Evolutionary conservation across 2,888 invertebrate genomes (phyloP), one percentile per base, ranked within the genome.

Genomic region (Coelopa pilipes): DNA sequence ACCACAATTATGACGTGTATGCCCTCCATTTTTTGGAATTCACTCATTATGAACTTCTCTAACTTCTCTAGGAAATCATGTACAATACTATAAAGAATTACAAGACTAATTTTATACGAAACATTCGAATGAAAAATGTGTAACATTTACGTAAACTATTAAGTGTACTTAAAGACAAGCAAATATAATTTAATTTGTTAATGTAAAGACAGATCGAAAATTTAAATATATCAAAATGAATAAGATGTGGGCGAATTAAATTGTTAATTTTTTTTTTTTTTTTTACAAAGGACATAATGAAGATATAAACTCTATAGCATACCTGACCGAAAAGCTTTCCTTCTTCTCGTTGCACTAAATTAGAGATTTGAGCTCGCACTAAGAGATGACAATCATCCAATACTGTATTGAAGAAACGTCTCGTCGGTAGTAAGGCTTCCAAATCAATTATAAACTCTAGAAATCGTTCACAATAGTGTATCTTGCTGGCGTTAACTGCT

Each of bases 361-460:
- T 90, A 1, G 96, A 94, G 78, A 98, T 89, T 81, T 94, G 92
- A 82, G 97, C 96, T 69, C 95, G 91, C 12, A 97, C 96, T 63
- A 99, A 94, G 53, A 99, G 89, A 86, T 99, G 98, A 76, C 94
- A 93, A 88, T 98, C 97, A 85, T 99, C 98, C 87, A 99, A 90
- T 1, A 99, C 93, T 0, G 96, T 95, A 88, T 99, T 98, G 88
- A 99, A 97, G 88, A 98, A 99, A 67, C 99, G 91, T 53, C 99
- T 91, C 0, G 99, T 99, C 0, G 98, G 98, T 81, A 99, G 88
- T 78, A 98, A 89, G 0, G 98, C 97, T 84, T 99, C 98, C 80
- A 99, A 89, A 87, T 99, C 99, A 73, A 98, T 97, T 88, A 99
- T 90, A 78, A 99, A 89, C 88, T 99, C 98, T 76, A 99, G 87